Evolutionary conservation across 2,113 vertebrate genomes (phyloP).

Genomic region (Hystrix brachyura): DNA sequence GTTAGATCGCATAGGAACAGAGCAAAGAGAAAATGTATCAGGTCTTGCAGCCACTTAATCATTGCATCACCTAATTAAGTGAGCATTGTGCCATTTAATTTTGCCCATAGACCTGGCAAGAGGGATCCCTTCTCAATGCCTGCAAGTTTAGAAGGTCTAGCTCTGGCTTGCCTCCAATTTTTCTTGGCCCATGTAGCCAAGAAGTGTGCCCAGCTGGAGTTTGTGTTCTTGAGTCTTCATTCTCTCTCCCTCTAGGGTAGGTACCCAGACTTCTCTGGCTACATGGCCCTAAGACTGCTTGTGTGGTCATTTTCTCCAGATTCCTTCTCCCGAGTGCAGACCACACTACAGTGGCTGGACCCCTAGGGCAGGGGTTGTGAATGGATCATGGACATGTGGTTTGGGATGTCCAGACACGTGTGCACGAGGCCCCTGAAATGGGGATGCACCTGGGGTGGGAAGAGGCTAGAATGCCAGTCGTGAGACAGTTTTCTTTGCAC

Average conservation of each 20-base stretch:
- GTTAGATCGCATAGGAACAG: slow-evolving; percentile 1
- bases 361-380: background rate
- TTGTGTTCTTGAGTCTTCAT: background rate
- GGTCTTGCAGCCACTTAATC: background rate
- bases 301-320: background rate
- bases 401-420: background rate
- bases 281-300: background rate
- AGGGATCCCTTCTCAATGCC: background rate
- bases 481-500: background rate
- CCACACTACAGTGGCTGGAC: background rate
- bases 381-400: background rate
- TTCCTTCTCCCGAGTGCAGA: background rate
- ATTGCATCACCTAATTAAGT: background rate
- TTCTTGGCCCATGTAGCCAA: background rate
- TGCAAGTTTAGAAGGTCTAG: background rate
- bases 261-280: background rate
- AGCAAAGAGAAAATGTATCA: background rate
- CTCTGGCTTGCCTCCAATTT: background rate
- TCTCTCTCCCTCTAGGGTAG: background rate
- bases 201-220: background rate
- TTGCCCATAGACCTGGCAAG: background rate
- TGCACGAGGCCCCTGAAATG: background rate
- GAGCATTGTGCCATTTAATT: background rate
- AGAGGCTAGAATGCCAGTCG: fast-evolving
- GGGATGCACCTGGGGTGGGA: background rate